These are phyloP conservation scores for Corvus moneduloides DNA, from an alignment of 2,113 vertebrate species.

Conservation along the genomic window DNA sequence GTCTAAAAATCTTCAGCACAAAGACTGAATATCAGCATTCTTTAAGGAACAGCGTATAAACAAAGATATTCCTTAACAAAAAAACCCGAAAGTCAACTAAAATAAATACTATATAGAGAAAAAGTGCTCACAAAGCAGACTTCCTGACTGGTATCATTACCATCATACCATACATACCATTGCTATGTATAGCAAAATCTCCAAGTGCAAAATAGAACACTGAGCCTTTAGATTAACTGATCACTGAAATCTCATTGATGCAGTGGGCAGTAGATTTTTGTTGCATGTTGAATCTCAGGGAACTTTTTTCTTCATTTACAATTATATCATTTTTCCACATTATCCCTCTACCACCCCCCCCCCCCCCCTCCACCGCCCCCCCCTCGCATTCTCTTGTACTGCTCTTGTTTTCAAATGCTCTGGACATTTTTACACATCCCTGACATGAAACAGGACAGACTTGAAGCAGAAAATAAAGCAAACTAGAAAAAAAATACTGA, in stretches of 20 bases:
- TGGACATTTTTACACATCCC: background rate
- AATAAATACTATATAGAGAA: background rate
- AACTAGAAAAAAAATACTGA: background rate
- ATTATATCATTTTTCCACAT: background rate
- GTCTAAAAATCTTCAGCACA: background rate
- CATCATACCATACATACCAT: too few species aligned
- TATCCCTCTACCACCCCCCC: too few species aligned
- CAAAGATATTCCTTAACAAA: background rate
- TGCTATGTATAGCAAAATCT: background rate
- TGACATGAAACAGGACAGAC: background rate
- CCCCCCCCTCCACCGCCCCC: too few species aligned
- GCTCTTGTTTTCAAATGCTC: background rate
- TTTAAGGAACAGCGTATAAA: background rate
- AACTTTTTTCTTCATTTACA: background rate
- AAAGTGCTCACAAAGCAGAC: background rate
- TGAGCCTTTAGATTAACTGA: background rate
- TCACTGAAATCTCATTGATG: background rate
- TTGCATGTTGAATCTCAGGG: background rate
- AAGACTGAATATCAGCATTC: background rate
- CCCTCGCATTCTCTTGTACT: background rate
- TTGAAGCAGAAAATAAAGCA: background rate
- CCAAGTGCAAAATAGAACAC: background rate
- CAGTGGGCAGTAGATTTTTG: background rate
- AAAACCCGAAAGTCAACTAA: background rate
- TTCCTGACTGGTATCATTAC: background rate